phyloP scores from a whole-genome alignment of 2,888 invertebrate genomes.

The Hirtodrosophila duncani region DNA sequence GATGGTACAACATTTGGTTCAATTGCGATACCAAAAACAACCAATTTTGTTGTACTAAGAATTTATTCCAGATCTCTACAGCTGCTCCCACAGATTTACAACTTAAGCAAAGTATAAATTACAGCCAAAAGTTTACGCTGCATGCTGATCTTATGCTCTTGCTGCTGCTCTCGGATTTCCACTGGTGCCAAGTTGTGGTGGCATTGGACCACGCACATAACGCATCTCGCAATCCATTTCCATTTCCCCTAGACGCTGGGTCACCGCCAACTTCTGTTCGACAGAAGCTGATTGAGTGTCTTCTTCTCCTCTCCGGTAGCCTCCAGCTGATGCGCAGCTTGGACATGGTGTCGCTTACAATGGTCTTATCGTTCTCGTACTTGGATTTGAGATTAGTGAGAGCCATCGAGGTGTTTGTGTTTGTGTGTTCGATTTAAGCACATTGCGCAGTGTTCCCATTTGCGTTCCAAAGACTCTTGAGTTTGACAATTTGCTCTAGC shows the following conservation, averaged over 20 bases:
- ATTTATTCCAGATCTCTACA: conserved; percentile 7
- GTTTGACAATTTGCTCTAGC: conserved; percentile 95
- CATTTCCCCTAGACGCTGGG: conserved; percentile 97
- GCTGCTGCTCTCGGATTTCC: conserved; percentile 79
- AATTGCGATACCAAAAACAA: no score
- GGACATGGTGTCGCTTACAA: conserved; percentile 98
- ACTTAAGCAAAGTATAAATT: conserved; percentile 81
- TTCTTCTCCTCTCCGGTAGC: conserved; percentile 99
- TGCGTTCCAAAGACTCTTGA: conserved; percentile 96
- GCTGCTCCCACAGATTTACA: conserved; percentile 74
- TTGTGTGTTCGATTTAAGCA: conserved; percentile 98
- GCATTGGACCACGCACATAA: conserved; percentile 82
- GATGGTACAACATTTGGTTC: no score
- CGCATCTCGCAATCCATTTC: conserved; percentile 90
- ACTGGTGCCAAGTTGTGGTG: conserved; percentile 80
- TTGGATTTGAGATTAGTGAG: conserved; percentile 98
- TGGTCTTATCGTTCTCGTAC: conserved; percentile 98
- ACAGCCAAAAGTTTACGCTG: conserved; percentile 81
- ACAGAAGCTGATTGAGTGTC: conserved; percentile 98
- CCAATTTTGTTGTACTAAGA: no score
- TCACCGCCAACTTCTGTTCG: conserved; percentile 96
- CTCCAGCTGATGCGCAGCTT: conserved; percentile 92
- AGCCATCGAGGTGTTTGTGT: conserved; percentile 99
- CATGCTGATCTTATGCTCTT: conserved; percentile 80
- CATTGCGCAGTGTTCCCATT: conserved; percentile 97